Conservation (phyloP, 2,888 invertebrate species). For the Diloba caeruleocephala region DNA sequence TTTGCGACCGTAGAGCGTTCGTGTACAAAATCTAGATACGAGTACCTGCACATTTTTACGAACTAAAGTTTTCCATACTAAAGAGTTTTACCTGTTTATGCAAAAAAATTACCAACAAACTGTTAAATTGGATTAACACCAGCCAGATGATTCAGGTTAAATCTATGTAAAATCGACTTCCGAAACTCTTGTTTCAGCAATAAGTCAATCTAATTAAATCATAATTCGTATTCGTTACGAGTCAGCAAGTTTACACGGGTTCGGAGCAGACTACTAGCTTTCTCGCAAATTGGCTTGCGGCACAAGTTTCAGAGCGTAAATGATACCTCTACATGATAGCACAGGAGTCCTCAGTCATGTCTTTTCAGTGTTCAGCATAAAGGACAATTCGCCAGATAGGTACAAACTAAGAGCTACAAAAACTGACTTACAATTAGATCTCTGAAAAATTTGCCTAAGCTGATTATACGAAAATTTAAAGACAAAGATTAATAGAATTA, state of each 20-base stretch:
- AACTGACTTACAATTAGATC: conserved; percentile 13
- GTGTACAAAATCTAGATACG: too few relatives aligned
- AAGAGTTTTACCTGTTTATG: neutral
- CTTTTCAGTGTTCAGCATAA: conserved; percentile 13
- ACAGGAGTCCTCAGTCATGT: conserved; percentile 21
- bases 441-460: too few relatives aligned
- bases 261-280: conserved; percentile 47
- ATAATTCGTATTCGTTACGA: conserved; percentile 64
- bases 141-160: conserved; percentile 21
- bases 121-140: conserved; percentile 18
- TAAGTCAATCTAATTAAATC: conserved; percentile 72
- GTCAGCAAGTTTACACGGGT: conserved; percentile 65
- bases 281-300: conserved; percentile 69
- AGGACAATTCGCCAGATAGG: conserved; percentile 16
- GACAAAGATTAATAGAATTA: too few relatives aligned
- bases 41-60: neutral
- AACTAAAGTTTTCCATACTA: neutral
- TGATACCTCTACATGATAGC: conserved; percentile 51
- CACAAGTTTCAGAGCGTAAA: conserved; percentile 66
- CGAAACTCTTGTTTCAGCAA: conserved; percentile 40
- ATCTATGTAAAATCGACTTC: conserved; percentile 45
- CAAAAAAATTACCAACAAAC: neutral
- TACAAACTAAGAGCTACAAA: conserved; percentile 21
- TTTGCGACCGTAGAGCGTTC: too few relatives aligned
- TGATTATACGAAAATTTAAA: too few relatives aligned